Base-by-base conservation (phyloP, 2,888 invertebrate genomes). In the Leucophenga montana region DNA sequence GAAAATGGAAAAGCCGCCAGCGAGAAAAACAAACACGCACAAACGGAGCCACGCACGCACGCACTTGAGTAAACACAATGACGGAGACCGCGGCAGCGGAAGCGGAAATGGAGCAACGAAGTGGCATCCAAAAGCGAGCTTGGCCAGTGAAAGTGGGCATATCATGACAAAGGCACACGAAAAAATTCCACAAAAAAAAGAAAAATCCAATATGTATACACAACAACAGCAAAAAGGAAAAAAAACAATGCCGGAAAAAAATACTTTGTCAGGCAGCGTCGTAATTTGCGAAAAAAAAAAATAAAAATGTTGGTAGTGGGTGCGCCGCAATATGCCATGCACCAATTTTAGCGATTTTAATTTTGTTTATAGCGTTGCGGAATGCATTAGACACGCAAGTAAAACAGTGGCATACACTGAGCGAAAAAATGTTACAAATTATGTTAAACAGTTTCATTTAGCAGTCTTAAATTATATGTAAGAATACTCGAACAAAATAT, bases 311-410 rank as follows among this genome's bases (percentile, higher is more conserved):
- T 39, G 8, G 8, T 39, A 11, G 39, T 39, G 54, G 54, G 22
- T 18, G 22, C 2, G 22, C 5, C 9, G n/a, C 11, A 18, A 54
- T 54, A 18, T 54, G 20, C 5, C 59, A 59, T 39, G 61, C 62
- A 64, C 22, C 44, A 48, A 48, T 20, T 64, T 64, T 22, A 20
- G 14, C 27, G 22, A 64, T 64, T 46, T 64, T 64, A 64, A 64
- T 64, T 64, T 64, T 20, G 46, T 64, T 64, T 64, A 64, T 64
- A 14, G 62, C 62, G 6, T 64, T 14, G 39, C 6, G 50, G 20
- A 64, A 64, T 18, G 0, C 22, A 33, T n/a, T 16, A 59, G 13
- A 59, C 22, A 33, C 27, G 8, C 31, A 31, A 8, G 39, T 39
- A 39, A 39, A 39, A 33, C 3, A 39, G 11, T 11, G 9, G 39